Evolutionary conservation across 2,113 vertebrate genomes (phyloP).

Genomic region (Asarcornis scutulata): DNA sequence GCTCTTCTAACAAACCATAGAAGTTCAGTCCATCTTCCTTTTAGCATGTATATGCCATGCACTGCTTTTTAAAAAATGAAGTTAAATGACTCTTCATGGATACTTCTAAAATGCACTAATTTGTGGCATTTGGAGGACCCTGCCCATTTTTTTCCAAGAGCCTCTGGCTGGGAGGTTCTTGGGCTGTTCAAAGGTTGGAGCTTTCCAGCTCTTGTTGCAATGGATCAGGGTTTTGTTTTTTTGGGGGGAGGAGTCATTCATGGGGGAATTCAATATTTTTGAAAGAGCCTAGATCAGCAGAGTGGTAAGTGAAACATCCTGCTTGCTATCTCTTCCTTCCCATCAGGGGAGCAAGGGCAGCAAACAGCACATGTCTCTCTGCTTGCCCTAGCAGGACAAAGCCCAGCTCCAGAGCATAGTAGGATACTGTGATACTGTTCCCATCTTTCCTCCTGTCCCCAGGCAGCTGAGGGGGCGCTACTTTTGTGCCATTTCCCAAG

Average conservation of each 20-base stretch:
- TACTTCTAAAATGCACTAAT: constrained; percentile 14
- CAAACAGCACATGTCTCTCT: rapidly evolving
- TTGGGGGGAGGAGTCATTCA: neutral
- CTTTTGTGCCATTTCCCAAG: neutral
- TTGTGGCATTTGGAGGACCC: neutral
- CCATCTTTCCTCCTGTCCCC: rapidly evolving
- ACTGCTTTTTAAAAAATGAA: neutral
- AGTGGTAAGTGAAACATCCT: neutral
- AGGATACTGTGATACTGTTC: neutral
- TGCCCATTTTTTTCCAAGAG: neutral
- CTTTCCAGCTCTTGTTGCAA: neutral
- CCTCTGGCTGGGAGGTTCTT: neutral
- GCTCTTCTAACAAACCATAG: constrained; percentile 14
- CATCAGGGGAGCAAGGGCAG: neutral
- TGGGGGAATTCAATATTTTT: neutral
- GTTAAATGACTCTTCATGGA: neutral
- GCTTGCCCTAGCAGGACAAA: neutral
- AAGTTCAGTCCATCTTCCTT: neutral
- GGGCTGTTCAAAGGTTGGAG: neutral
- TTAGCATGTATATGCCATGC: neutral
- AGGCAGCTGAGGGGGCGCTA: neutral
- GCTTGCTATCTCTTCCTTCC: neutral
- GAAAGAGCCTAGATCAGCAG: neutral
- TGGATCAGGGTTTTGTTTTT: neutral
- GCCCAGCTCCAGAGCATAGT: neutral